Conservation (phyloP, 53 echinoderm and acorn worm species). For the Arbacia lixula region DNA sequence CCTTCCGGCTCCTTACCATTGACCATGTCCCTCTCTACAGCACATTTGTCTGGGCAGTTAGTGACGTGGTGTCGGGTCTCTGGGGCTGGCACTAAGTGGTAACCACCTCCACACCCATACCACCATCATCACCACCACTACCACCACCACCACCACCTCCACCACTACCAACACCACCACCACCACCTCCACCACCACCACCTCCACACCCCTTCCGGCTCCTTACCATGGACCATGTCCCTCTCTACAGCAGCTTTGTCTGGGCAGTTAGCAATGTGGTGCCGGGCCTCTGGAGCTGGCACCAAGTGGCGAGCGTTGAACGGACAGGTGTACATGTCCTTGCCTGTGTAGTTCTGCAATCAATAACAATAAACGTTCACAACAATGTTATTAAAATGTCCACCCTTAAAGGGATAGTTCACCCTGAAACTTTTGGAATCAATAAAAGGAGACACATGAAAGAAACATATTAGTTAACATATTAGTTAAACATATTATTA, state of each 20-base stretch:
- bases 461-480: no score
- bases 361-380: no score
- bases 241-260: slow-evolving; percentile 62
- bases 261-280: slow-evolving; percentile 86
- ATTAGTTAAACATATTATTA: no score
- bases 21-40: slow-evolving; percentile 70
- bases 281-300: slow-evolving; percentile 75
- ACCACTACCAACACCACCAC: neutral
- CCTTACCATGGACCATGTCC: slow-evolving; percentile 11
- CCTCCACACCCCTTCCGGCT: no score
- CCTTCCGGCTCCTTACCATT: slow-evolving; percentile 41
- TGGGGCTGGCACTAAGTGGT: slow-evolving; percentile 71
- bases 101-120: no score
- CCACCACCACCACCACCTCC: no score
- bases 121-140: no score
- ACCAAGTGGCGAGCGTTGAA: slow-evolving; percentile 91
- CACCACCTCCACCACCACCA: slow-evolving; percentile 3
- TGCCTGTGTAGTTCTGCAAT: slow-evolving; percentile 68
- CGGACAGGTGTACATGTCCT: slow-evolving; percentile 73
- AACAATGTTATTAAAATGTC: no score
- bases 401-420: no score
- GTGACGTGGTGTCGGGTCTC: slow-evolving; percentile 79
- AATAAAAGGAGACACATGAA: no score
- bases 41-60: slow-evolving; percentile 72
- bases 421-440: no score